Conservation (phyloP, 2,888 invertebrate genomes). For the Andrena hattorfiana region DNA sequence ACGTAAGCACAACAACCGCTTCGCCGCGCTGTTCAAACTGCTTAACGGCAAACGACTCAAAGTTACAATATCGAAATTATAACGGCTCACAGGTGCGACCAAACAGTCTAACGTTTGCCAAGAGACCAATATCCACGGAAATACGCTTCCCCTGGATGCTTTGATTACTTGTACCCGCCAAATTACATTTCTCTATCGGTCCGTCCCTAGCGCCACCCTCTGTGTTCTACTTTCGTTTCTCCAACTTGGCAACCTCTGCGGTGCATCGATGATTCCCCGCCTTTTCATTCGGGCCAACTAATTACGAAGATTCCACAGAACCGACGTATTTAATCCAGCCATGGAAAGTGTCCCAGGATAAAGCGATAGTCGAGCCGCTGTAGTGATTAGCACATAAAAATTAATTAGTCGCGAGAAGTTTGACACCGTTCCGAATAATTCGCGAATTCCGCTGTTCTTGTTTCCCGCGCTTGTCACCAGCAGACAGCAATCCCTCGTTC, state of each 20-base stretch:
- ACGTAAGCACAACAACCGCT: not conserved
- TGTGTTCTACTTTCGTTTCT: constrained; percentile 9
- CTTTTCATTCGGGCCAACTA: not conserved
- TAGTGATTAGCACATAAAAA: not conserved
- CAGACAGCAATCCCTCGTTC: not conserved
- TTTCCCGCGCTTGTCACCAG: not conserved
- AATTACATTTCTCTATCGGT: constrained; percentile 32
- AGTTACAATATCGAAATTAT: constrained; percentile 32
- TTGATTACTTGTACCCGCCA: constrained; percentile 50
- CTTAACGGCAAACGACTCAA: constrained; percentile 5
- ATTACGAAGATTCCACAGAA: constrained; percentile 3
- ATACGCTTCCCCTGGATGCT: constrained; percentile 39
- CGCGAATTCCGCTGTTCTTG: not conserved
- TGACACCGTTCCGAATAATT: not conserved
- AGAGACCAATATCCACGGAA: constrained; percentile 42
- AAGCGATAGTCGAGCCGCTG: not conserved
- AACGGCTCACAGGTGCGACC: constrained; percentile 48
- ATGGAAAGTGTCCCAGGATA: not conserved
- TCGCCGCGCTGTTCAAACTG: not conserved
- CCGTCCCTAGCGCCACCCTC: constrained; percentile 7
- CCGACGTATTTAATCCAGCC: constrained; percentile 4
- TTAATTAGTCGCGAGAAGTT: not conserved
- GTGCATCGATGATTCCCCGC: not conserved
- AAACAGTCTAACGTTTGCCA: constrained; percentile 43
- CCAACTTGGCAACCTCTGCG: not conserved